phyloP scores from a whole-genome alignment of 23 tunicate genomes.

The Trididemnum miniatum region DNA sequence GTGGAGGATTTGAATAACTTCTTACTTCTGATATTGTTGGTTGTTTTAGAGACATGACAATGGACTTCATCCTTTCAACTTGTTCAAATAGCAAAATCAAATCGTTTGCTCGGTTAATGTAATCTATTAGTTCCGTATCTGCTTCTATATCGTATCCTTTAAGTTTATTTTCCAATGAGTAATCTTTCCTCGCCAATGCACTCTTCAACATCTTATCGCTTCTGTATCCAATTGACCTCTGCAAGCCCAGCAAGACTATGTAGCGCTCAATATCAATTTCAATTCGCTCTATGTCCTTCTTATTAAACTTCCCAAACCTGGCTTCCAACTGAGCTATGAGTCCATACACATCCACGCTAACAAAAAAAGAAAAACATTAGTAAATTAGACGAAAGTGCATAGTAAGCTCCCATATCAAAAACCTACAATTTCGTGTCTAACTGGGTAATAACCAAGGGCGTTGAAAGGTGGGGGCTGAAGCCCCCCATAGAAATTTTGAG shows the following conservation, averaged over 20 bases:
- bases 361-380: too few relatives aligned
- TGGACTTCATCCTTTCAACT: slow-evolving; percentile 14
- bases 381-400: too few relatives aligned
- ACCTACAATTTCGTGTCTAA: too few relatives aligned
- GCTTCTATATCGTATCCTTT: slow-evolving; percentile 10
- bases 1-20: slow-evolving; percentile 50
- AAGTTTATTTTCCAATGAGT: neutral
- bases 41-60: slow-evolving; percentile 24
- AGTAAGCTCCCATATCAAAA: too few relatives aligned
- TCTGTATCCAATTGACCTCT: slow-evolving; percentile 9
- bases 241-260: neutral
- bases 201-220: neutral
- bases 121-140: neutral
- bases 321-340: neutral
- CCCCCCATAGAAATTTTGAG: too few relatives aligned
- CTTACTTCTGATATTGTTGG: slow-evolving; percentile 55
- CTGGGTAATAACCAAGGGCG: too few relatives aligned
- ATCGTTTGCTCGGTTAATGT: slow-evolving; percentile 4
- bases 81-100: neutral
- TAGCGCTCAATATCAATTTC: slow-evolving; percentile 6
- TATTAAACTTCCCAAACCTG: neutral
- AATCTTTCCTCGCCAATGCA: neutral
- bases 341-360: neutral
- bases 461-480: too few relatives aligned
- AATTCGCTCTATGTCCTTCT: neutral